Evolutionary conservation across 2,797 vertebrate genomes (phyloP).

Genomic region (Pitangus sulphuratus): DNA sequence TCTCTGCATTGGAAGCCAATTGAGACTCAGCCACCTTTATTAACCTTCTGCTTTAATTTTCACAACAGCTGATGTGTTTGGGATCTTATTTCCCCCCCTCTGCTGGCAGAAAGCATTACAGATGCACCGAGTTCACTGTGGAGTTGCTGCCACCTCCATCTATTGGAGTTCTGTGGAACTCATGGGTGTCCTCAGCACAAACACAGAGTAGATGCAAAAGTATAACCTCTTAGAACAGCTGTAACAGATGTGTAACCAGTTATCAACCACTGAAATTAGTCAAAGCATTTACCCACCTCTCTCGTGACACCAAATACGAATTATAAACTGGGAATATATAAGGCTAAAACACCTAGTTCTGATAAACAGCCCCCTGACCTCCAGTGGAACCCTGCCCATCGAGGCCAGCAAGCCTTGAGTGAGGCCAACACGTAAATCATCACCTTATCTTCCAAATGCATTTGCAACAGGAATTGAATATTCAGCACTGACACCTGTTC

Average conservation of each 20-base stretch:
- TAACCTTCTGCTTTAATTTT: not conserved
- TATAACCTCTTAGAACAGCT: not conserved
- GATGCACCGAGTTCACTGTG: not conserved
- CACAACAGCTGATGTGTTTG: not conserved
- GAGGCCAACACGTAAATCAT: not conserved
- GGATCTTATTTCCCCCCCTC: not conserved
- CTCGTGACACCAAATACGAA: not conserved
- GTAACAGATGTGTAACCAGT: not conserved
- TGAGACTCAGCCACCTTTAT: not conserved
- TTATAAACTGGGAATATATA: not conserved
- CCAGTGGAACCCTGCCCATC: not conserved
- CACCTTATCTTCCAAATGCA: not conserved
- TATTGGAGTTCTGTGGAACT: not conserved
- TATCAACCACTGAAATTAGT: not conserved
- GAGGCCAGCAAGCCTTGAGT: not conserved
- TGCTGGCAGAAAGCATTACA: not conserved
- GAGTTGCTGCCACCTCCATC: not conserved
- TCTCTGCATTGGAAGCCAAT: not conserved
- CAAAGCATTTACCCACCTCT: not conserved
- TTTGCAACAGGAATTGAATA: not conserved
- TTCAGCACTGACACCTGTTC: not conserved
- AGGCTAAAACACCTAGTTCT: not conserved
- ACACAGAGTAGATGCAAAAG: not conserved
- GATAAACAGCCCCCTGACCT: not conserved
- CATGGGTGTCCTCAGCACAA: not conserved